phyloP scores from a whole-genome alignment of 2,888 invertebrate species.

The Amiota communis region DNA sequence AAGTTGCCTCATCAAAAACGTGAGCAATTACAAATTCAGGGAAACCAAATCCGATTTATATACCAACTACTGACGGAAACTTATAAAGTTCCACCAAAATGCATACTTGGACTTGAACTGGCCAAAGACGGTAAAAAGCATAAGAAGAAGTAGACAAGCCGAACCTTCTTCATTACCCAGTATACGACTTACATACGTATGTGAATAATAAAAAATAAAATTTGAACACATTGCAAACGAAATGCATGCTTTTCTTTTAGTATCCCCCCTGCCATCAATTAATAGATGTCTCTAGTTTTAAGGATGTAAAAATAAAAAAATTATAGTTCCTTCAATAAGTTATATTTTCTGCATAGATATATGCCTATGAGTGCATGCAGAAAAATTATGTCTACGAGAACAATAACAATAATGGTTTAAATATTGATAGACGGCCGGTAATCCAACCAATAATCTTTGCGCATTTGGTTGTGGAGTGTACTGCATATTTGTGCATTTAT shows the following conservation, averaged over 20 bases:
- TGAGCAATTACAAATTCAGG: conserved; percentile 89
- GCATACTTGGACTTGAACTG: conserved; percentile 71
- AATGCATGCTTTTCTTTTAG: too few relatives aligned
- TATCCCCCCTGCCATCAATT: too few relatives aligned
- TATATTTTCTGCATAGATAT: conserved; percentile 56
- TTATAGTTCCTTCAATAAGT: conserved; percentile 49
- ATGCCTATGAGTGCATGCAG: conserved; percentile 28
- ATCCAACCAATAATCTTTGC: conserved; percentile 1
- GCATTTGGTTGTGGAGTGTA: conserved; percentile 31
- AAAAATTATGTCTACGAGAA: conserved; percentile 52
- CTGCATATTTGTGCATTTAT: conserved; percentile 74
- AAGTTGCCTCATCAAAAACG: conserved; percentile 81
- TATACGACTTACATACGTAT: too few relatives aligned
- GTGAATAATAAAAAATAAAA: conserved; percentile 36
- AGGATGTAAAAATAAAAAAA: too few relatives aligned
- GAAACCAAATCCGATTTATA: conserved; percentile 83
- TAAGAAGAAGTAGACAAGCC: conserved; percentile 52
- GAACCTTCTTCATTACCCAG: too few relatives aligned
- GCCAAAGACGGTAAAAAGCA: conserved; percentile 71
- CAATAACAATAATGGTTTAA: conserved; percentile 48
- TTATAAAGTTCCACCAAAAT: conserved; percentile 72
- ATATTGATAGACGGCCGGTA: conserved; percentile 30
- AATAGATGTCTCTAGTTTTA: too few relatives aligned
- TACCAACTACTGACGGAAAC: conserved; percentile 71
- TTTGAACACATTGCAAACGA: neutral